Percentiles rank a stretch among this genome's conserved stretches.
Conservation (phyloP, 2,888 invertebrate species). For the Andrena chrysosceles region DNA sequence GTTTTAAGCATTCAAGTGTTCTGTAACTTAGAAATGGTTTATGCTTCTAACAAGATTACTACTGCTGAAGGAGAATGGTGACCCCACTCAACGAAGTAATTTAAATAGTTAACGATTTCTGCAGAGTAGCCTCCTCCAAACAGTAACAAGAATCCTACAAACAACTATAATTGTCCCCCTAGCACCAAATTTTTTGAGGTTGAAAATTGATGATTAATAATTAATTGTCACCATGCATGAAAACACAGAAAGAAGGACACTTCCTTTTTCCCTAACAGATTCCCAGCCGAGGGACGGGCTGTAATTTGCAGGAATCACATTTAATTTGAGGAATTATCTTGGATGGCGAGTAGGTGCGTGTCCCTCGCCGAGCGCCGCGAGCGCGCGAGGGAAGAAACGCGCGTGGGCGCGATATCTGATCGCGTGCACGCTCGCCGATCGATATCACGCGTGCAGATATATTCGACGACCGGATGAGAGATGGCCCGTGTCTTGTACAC, state of each 20-base stretch:
- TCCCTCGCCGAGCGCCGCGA: background rate
- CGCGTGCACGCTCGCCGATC: constrained; percentile 59
- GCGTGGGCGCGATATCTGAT: constrained; percentile 67
- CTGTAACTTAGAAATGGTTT: no score
- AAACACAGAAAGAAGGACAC: background rate
- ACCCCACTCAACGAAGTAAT: no score
- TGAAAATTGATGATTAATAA: constrained; percentile 26
- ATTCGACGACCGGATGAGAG: constrained; percentile 62
- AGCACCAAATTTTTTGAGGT: background rate
- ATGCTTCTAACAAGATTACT: no score
- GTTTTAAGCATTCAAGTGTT: no score
- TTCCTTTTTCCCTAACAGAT: background rate
- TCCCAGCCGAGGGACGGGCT: background rate
- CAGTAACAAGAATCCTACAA: background rate
- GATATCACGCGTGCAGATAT: constrained; percentile 62
- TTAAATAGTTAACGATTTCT: background rate
- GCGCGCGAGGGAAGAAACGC: constrained; percentile 17
- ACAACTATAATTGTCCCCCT: background rate
- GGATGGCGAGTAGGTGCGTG: constrained; percentile 6
- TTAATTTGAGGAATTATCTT: constrained; percentile 18
- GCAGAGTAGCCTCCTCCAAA: background rate
- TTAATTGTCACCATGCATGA: background rate
- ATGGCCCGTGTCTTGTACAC: constrained; percentile 54
- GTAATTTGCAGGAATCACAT: constrained; percentile 29
- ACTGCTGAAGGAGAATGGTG: no score